Evolutionary conservation across 2,113 vertebrate species (phyloP).

Genomic region (Acanthisitta chloris): DNA sequence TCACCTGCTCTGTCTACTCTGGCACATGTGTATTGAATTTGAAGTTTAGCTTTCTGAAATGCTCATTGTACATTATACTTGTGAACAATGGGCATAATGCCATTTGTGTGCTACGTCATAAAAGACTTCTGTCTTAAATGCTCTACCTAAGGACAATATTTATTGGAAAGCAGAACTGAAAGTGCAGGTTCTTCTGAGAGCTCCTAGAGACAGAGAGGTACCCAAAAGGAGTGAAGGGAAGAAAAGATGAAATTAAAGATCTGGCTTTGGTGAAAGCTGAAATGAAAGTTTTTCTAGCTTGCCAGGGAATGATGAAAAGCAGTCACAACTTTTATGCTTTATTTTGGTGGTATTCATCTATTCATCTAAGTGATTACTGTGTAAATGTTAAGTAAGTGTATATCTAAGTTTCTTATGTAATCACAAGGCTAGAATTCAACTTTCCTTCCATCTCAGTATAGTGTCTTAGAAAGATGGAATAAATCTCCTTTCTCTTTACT

Average conservation of each 20-base stretch:
- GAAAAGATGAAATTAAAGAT: background rate
- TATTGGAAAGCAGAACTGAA: background rate
- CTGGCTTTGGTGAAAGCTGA: background rate
- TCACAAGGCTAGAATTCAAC: background rate
- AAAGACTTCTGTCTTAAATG: background rate
- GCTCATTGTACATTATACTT: background rate
- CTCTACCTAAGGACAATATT: background rate
- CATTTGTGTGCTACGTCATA: background rate
- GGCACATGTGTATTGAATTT: background rate
- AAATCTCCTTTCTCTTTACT: background rate
- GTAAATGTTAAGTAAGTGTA: background rate
- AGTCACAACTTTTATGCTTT: background rate
- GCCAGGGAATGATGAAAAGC: background rate
- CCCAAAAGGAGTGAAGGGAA: background rate
- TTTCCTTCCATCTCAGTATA: background rate
- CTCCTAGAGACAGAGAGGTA: background rate
- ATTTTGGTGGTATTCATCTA: background rate
- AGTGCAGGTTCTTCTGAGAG: background rate
- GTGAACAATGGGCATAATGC: background rate
- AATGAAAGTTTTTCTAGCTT: background rate
- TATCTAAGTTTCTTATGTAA: background rate
- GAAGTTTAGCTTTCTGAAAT: background rate
- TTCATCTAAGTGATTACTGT: background rate
- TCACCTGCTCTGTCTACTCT: background rate
- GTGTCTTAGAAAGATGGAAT: background rate